phyloP scores from a whole-genome alignment of 2,113 vertebrate species.

The Capreolus pygargus region DNA sequence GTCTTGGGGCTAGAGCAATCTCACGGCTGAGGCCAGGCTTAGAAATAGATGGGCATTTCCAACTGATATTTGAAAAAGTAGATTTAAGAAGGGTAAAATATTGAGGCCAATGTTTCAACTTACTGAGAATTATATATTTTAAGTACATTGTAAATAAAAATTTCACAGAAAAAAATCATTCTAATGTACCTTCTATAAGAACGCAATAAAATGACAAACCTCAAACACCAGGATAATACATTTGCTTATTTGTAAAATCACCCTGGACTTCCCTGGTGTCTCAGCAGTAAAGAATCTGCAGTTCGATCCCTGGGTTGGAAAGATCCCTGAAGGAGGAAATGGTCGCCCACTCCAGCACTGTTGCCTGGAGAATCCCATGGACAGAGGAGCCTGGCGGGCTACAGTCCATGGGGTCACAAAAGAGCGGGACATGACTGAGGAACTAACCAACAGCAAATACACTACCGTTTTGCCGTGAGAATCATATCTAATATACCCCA shows the following conservation, averaged over 20 bases:
- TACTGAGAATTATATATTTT: neutral
- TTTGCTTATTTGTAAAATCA: neutral
- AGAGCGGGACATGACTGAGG: neutral
- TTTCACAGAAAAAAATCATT: neutral
- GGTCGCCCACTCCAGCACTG: neutral
- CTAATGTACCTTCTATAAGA: neutral
- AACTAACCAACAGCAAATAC: neutral
- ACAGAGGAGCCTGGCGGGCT: neutral
- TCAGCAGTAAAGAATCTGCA: neutral
- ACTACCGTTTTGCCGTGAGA: neutral
- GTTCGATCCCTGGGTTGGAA: neutral
- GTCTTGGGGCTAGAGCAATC: neutral
- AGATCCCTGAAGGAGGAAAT: neutral
- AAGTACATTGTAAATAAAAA: neutral
- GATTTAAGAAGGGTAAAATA: neutral
- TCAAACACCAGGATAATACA: neutral
- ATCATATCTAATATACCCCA: neutral
- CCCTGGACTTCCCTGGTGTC: neutral
- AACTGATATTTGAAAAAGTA: too few species aligned
- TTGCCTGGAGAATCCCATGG: neutral
- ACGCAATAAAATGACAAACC: neutral
- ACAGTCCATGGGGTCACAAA: neutral
- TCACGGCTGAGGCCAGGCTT: too few species aligned
- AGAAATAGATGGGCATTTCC: neutral
- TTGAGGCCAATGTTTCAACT: neutral